A percentile compares a stretch with the other conserved stretches of the same genome.
These are phyloP conservation scores for Thecophora atra DNA, from an alignment of 2,888 invertebrate species.

Conservation along the genomic window DNA sequence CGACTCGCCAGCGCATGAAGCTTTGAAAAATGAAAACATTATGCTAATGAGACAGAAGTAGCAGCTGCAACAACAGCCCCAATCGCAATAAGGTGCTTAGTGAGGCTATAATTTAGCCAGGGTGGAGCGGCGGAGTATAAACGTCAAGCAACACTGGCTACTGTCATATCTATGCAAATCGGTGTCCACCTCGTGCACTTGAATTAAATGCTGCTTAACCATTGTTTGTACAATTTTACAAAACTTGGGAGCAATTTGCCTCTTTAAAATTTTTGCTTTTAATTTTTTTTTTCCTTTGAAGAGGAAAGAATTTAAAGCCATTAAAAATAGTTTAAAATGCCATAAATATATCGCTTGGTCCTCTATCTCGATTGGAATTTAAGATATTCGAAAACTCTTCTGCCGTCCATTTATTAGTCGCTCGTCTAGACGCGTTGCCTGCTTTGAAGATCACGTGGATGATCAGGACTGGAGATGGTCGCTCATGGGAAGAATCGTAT, in stretches of 20 bases:
- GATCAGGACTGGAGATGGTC: not conserved
- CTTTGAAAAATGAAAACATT: conserved; percentile 25
- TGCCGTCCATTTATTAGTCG: too few relatives aligned
- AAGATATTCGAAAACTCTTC: not conserved
- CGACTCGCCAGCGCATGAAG: not conserved
- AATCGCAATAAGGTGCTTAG: not conserved
- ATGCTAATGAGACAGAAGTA: conserved; percentile 10
- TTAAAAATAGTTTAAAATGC: too few relatives aligned
- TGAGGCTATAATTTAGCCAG: not conserved
- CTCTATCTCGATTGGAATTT: not conserved
- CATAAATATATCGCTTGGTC: too few relatives aligned
- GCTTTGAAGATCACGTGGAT: not conserved
- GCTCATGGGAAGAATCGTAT: not conserved
- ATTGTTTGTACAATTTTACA: not conserved
- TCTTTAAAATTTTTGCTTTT: too few relatives aligned
- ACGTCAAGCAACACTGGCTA: not conserved
- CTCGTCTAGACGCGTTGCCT: not conserved
- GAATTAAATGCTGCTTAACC: not conserved
- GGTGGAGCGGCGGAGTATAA: not conserved
- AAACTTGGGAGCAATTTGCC: too few relatives aligned
- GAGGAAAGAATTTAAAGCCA: too few relatives aligned
- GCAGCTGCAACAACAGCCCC: not conserved
- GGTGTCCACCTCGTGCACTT: not conserved
- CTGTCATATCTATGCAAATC: not conserved
- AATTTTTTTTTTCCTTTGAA: too few relatives aligned